phyloP scores from a whole-genome alignment of 2,888 invertebrate genomes.

The Hypsopygia costalis region DNA sequence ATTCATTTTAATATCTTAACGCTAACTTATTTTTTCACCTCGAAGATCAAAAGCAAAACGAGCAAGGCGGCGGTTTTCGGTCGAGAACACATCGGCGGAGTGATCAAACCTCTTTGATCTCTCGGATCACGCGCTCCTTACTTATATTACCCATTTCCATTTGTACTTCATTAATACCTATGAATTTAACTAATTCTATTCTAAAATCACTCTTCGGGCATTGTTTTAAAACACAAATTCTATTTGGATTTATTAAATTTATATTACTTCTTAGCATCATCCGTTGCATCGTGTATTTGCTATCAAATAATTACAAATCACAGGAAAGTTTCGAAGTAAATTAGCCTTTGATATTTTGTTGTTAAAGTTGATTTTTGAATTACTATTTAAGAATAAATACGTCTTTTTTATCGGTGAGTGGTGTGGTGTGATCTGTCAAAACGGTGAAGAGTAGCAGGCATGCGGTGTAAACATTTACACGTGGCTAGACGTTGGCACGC shows the following conservation, averaged over 20 bases:
- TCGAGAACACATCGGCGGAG: slow-evolving; percentile 49
- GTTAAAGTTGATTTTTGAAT: slow-evolving; percentile 16
- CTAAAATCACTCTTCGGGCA: not conserved
- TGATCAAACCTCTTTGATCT: slow-evolving; percentile 73
- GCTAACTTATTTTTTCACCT: too few relatives aligned
- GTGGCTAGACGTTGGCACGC: slow-evolving; percentile 25
- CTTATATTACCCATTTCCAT: slow-evolving; percentile 64
- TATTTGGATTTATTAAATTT: not conserved
- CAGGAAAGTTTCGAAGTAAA: slow-evolving; percentile 8
- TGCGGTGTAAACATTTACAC: slow-evolving; percentile 62
- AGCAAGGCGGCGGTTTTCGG: slow-evolving; percentile 49
- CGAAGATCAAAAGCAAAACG: slow-evolving; percentile 31
- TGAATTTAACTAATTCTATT: slow-evolving; percentile 7
- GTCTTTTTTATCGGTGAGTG: slow-evolving; percentile 16
- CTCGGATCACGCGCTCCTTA: slow-evolving; percentile 68
- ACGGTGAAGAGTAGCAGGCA: slow-evolving; percentile 70
- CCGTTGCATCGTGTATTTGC: slow-evolving; percentile 1
- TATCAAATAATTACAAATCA: slow-evolving; percentile 14
- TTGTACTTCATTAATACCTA: slow-evolving; percentile 44
- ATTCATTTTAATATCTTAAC: too few relatives aligned
- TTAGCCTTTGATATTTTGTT: slow-evolving; percentile 2
- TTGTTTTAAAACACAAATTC: not conserved
- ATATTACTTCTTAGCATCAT: slow-evolving; percentile 2
- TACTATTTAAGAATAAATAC: not conserved
- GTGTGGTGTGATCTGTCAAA: slow-evolving; percentile 62